phyloP scores from a whole-genome alignment of 2,797 vertebrate genomes.

The Somateria mollissima region DNA sequence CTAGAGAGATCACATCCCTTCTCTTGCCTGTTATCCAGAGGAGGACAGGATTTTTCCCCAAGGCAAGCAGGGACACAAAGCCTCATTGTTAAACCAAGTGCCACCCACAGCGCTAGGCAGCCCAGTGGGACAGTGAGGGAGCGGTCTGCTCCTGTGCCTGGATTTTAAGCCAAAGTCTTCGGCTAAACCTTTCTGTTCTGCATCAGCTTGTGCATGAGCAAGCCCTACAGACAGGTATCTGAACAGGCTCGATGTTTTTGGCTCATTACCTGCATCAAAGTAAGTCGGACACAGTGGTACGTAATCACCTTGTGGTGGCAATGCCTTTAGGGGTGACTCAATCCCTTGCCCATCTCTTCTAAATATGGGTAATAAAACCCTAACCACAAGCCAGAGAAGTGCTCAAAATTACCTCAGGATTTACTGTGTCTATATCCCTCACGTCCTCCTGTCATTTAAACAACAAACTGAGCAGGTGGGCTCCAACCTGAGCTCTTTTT shows the following conservation, averaged over 20 bases:
- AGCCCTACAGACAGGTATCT: accelerated
- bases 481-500: neutral
- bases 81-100: neutral
- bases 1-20: neutral
- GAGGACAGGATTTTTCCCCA: too few relatives aligned
- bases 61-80: neutral
- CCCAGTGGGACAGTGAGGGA: neutral
- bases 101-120: neutral
- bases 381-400: neutral
- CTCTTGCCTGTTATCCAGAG: neutral
- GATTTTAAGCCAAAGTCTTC: neutral
- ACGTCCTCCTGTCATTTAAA: neutral
- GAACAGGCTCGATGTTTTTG: neutral
- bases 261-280: neutral
- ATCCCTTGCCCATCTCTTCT: neutral
- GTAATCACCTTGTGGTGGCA: neutral
- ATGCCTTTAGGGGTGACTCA: neutral
- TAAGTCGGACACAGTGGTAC: neutral
- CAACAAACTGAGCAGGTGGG: neutral
- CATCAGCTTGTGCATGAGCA: neutral
- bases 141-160: too few relatives aligned
- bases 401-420: neutral
- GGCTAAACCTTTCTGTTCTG: neutral
- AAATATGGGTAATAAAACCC: neutral
- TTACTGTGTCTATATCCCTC: neutral